Evolutionary conservation across 2,888 invertebrate genomes (phyloP).

Genomic region (Spisula subtruncata): DNA sequence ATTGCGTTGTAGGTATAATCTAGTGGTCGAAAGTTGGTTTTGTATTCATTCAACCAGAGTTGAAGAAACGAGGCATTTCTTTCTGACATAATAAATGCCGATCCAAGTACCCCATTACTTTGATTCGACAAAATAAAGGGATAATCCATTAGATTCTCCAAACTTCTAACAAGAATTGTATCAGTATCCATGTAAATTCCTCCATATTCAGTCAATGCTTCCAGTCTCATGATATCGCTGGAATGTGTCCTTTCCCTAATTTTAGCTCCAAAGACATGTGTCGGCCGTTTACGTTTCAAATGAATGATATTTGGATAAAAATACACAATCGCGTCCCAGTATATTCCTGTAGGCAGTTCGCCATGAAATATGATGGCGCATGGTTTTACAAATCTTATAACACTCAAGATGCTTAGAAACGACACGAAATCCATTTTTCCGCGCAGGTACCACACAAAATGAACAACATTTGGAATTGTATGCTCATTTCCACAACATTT

Average conservation of each 20-base stretch:
- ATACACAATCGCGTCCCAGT: conserved; percentile 34
- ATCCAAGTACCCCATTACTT: conserved; percentile 10
- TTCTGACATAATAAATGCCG: conserved; percentile 49
- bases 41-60: conserved; percentile 42
- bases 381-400: conserved; percentile 22
- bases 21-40: conserved; percentile 5
- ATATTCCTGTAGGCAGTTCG: conserved; percentile 30
- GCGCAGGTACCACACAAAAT: conserved; percentile 25
- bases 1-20: conserved; percentile 40
- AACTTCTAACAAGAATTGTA: conserved; percentile 27
- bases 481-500: neutral
- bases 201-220: conserved; percentile 36
- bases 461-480: conserved; percentile 28
- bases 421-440: neutral
- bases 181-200: conserved; percentile 54
- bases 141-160: conserved; percentile 30
- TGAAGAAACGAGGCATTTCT: conserved; percentile 45
- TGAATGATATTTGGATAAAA: conserved; percentile 43
- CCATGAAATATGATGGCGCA: conserved; percentile 36
- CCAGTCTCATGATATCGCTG: conserved; percentile 42
- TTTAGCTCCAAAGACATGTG: conserved; percentile 16
- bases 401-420: conserved; percentile 16
- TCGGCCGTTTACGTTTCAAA: neutral
- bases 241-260: conserved; percentile 23
- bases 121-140: conserved; percentile 36